Percentiles rank a stretch among this genome's conserved stretches.
These are phyloP conservation scores for Sanderia malayensis DNA, from an alignment of 30 jellyfish, hydroid and myxozoan genomes.

Conservation along the genomic window DNA sequence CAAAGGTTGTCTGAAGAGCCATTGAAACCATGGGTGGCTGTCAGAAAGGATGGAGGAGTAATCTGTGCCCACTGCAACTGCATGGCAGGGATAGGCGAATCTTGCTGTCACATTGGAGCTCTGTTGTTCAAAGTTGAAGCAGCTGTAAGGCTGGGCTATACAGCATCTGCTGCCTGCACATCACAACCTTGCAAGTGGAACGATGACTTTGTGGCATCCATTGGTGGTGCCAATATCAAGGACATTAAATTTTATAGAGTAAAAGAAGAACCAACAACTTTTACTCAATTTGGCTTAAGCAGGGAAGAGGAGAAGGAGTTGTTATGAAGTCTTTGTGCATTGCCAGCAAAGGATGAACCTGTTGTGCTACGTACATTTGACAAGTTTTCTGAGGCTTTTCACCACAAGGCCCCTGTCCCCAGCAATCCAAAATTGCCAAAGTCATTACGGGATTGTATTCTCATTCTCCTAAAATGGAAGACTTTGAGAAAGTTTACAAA, in stretches of 20 bases:
- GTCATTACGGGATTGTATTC: conserved; percentile 20
- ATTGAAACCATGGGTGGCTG: conserved; percentile 24
- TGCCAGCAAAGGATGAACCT: conserved; percentile 21
- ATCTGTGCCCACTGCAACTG: conserved; percentile 35
- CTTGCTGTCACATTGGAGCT: not conserved
- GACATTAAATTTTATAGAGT: conserved; percentile 13
- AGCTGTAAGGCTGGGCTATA: not conserved
- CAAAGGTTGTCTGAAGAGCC: conserved; percentile 30
- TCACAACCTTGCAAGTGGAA: conserved; percentile 2
- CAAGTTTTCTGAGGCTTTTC: conserved; percentile 5
- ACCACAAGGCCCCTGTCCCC: conserved; percentile 16
- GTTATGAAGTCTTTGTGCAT: not conserved
- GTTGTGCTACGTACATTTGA: conserved; percentile 23
- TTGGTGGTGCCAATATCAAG: not conserved
- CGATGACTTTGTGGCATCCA: not conserved
- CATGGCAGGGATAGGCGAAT: conserved; percentile 22
- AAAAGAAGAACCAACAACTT: not conserved
- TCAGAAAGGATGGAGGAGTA: conserved; percentile 19
- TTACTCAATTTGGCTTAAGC: not conserved
- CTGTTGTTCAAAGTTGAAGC: conserved; percentile 2
- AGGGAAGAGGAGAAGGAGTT: not conserved
- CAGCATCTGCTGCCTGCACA: not conserved
- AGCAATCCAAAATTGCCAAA: conserved; percentile 22
- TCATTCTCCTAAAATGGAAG: not conserved
- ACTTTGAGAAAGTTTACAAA: not conserved